Evolutionary conservation across 2,797 vertebrate species (phyloP), one percentile per base, ranked within the genome.

Genomic region (Sandelia bainsii): DNA sequence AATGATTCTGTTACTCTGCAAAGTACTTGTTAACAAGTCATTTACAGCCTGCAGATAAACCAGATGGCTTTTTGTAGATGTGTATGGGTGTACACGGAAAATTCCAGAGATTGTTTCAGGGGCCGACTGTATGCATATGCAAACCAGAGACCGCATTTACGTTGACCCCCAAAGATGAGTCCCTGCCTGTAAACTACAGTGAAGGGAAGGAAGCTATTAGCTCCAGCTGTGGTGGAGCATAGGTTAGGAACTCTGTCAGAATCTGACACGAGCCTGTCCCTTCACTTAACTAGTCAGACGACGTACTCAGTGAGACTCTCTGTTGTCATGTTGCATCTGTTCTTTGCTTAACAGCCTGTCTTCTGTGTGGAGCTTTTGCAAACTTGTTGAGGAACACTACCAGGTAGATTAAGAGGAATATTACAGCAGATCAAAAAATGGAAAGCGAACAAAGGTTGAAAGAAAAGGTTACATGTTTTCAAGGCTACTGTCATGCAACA

Each of bases 161-260:
- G 63, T 69, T 63, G 63, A 79, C n/a, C 68, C 74, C 61, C 9
- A 22, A 49, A 56, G 62, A 69, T 54, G 66, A 79, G 54, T 75
- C 64, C 56, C 61, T n/a, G 64, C 25, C 71, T 77, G 61, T 69
- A 70, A 69, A 86, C 81, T 72, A 71, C 70, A 91, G 81, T 69
- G 71, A 69, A 32, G 76, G 77, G 75, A 84, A 85, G 86, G 73
- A 80, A 65, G 87, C 72, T 17, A 58, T 75, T 72, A 75, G 63
- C 71, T 69, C 56, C 68, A 75, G 68, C 63, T 76, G 79, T 75
- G 75, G 71, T 27, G 14, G 56, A 58, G 72, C 51, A 58, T 16
- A 85, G 81, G 51, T 61, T 66, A 61, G 68, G 22, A 79, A 37
- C 45, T 11, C 62, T 57, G 60, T 68, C 75, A 60, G 19, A 39